These are phyloP conservation scores for Enhydra lutris DNA, from an alignment of 2,113 vertebrate genomes.

Conservation along the genomic window DNA sequence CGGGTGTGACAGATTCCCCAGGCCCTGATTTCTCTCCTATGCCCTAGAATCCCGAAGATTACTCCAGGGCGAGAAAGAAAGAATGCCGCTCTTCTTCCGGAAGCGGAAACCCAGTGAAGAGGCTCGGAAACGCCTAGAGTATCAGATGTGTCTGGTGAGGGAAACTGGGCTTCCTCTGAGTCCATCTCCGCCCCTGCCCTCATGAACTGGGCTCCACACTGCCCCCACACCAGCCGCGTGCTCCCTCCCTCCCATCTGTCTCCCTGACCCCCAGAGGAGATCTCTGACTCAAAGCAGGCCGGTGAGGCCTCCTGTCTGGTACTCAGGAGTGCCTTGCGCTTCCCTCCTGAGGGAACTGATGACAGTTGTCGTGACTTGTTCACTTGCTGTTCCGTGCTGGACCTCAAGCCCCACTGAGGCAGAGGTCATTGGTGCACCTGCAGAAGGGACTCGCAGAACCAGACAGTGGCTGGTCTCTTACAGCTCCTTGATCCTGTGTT, in stretches of 20 bases:
- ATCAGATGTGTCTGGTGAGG: conserved; percentile 93
- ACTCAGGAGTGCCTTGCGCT: neutral
- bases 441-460: neutral
- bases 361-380: neutral
- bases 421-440: neutral
- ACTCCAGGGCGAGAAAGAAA: conserved; percentile 10
- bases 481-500: neutral
- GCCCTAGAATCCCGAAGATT: neutral
- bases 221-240: accelerated
- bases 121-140: conserved; percentile 91
- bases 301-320: neutral
- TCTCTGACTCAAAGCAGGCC: neutral
- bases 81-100: conserved; percentile 93
- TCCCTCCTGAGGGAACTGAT: neutral
- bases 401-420: neutral
- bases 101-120: conserved; percentile 93
- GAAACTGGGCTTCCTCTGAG: neutral
- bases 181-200: neutral
- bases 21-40: neutral
- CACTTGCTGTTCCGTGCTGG: neutral
- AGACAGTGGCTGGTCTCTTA: neutral
- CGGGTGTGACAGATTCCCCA: neutral
- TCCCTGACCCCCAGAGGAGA: neutral
- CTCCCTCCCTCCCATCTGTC: neutral
- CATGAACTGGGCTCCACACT: neutral